Conservation (phyloP, 2,888 invertebrate genomes). For the Agriopis aurantiaria region DNA sequence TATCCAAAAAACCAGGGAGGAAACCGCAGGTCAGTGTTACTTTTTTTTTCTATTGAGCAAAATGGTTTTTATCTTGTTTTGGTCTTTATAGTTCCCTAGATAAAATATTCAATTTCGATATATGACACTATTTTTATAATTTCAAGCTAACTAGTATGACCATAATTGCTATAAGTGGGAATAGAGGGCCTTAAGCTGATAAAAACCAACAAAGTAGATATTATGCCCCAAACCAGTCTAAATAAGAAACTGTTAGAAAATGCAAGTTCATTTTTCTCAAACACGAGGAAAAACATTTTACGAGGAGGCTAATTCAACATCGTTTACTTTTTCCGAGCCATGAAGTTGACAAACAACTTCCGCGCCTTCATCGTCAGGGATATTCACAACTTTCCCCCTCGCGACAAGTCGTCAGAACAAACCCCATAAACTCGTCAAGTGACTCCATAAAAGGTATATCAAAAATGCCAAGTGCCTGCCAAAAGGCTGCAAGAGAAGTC, state of each 20-base stretch:
- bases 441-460: conserved; percentile 49
- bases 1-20: too few species aligned
- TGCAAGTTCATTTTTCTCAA: neutral
- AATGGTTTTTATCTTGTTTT: too few species aligned
- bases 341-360: conserved; percentile 34
- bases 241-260: neutral
- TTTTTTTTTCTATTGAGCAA: too few species aligned
- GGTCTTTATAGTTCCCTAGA: too few species aligned
- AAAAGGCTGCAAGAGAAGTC: conserved; percentile 62
- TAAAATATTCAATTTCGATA: too few species aligned
- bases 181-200: neutral
- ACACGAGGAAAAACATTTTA: conserved; percentile 19
- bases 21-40: too few species aligned
- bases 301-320: conserved; percentile 34
- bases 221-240: neutral
- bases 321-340: conserved; percentile 31
- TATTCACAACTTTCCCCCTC: conserved; percentile 32
- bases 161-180: too few species aligned
- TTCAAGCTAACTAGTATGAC: too few species aligned
- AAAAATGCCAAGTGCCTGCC: conserved; percentile 53
- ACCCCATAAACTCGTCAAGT: conserved; percentile 53
- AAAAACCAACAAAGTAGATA: neutral
- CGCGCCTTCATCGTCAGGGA: conserved; percentile 12
- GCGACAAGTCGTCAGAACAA: conserved; percentile 26
- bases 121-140: too few species aligned